Percentiles rank a stretch among this genome's conserved stretches.
These are phyloP conservation scores for Phainopepla nitens DNA, from an alignment of 2,113 vertebrate species.

Conservation along the genomic window DNA sequence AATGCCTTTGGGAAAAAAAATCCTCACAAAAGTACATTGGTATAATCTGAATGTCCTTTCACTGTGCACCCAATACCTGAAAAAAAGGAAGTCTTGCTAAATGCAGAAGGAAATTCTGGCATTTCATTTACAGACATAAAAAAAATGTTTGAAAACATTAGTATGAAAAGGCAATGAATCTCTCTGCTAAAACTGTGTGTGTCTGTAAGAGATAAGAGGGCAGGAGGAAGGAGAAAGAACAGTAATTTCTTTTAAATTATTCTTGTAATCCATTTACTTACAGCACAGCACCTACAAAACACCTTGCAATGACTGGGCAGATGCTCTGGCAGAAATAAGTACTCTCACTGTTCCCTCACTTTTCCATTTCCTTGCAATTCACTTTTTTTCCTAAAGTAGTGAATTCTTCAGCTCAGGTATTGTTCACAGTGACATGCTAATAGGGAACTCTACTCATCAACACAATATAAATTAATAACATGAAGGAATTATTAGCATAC, in stretches of 20 bases:
- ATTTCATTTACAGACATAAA: neutral
- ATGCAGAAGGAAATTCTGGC: neutral
- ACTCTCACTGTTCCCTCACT: neutral
- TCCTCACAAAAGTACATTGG: neutral
- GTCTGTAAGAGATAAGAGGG: conserved; percentile 13
- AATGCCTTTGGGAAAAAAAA: neutral
- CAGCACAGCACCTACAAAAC: neutral
- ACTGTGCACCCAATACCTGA: neutral
- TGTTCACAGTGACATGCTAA: neutral
- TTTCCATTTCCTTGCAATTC: neutral
- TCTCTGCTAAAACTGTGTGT: neutral
- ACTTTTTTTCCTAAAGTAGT: neutral
- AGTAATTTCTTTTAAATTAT: conserved; percentile 19
- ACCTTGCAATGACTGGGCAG: neutral
- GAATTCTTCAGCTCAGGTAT: neutral
- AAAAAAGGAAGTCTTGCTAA: neutral
- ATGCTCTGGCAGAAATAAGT: neutral
- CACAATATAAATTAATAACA: neutral
- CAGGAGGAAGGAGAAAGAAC: neutral
- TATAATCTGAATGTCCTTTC: neutral
- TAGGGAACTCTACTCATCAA: neutral
- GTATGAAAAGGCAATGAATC: conserved; percentile 10
- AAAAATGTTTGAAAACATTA: conserved; percentile 2
- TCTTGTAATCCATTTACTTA: neutral
- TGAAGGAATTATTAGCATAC: neutral